Base-by-base conservation (phyloP, 2,888 invertebrate species). In the Drosophila tanythrix region DNA sequence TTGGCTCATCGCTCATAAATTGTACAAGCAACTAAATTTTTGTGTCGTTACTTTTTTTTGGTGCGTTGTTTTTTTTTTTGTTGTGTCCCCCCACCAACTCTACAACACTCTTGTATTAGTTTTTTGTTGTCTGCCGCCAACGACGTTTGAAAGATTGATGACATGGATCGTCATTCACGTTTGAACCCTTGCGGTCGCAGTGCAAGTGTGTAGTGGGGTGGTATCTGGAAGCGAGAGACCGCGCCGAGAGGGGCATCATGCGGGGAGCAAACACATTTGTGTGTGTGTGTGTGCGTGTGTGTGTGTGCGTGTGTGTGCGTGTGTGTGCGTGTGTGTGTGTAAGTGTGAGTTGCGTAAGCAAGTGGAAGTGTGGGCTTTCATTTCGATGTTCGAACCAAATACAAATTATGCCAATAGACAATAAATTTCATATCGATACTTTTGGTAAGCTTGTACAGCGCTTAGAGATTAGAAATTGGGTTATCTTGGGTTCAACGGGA, bases 91-190 rank as follows among this genome's bases (percentile, higher is more conserved):
- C 10, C 13, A 21, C 15, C 25, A 27, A 51, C 35, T 50, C 18
- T 27, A 10, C 27, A n/a, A 2, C 33, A 15, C 46, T 51, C 25
- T 10, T 46, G 11, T 15, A 25, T 25, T 40, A 43, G 33, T 46
- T 53, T 79, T 60, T 61, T 78, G 81, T 76, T 81, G 77, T 76
- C 55, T 62, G 77, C 81, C 81, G 81, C 81, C 81, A 77, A 70
- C 66, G 81, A 56, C 59, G 67, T 52, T 61, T 51, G 40, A 58
- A 77, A 78, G 73, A 78, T 78, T 73, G 73, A 72, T 81, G 81
- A 48, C 61, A 55, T 77, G 81, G 78, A 67, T 53, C 72, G 61
- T 67, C 72, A 71, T 71, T 51, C 48, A 43, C 53, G 58, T 60
- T 76, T 81, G 81, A 77, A 81, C 78, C 67, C 81, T 71, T 77